These are phyloP conservation scores for Brachypalpus laphriformis DNA, from an alignment of 2,888 invertebrate species.

Conservation along the genomic window DNA sequence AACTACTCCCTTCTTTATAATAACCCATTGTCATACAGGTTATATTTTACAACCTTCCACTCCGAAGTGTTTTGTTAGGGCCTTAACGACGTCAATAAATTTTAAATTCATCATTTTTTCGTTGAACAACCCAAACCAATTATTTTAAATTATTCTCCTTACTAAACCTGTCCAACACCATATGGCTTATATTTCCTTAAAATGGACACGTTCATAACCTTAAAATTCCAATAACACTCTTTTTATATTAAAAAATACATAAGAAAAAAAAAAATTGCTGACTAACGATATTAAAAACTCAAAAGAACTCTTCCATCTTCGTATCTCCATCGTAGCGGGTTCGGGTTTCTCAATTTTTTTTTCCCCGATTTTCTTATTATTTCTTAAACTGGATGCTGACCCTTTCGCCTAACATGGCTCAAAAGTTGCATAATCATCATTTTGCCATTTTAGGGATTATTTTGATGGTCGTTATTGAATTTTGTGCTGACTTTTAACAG, in stretches of 20 bases:
- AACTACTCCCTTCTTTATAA: no score
- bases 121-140: not conserved
- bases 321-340: not conserved
- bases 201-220: constrained; percentile 7
- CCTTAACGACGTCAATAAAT: no score
- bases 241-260: not conserved
- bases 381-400: constrained; percentile 10
- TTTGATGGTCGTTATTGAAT: constrained; percentile 60
- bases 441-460: constrained; percentile 56
- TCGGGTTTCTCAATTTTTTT: not conserved
- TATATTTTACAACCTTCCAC: no score
- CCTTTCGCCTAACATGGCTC: constrained; percentile 15
- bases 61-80: no score
- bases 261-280: constrained; percentile 11
- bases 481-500: constrained; percentile 55
- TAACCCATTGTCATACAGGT: no score
- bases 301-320: constrained; percentile 36
- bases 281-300: constrained; percentile 42
- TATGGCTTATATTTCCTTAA: not conserved
- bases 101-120: not conserved
- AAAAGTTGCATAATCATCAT: constrained; percentile 59
- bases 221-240: constrained; percentile 29
- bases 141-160: not conserved
- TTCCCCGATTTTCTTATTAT: not conserved
- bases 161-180: not conserved